Conservation (phyloP, 1,140 invertebrate genomes). For the Drosophila mayri region DNA sequence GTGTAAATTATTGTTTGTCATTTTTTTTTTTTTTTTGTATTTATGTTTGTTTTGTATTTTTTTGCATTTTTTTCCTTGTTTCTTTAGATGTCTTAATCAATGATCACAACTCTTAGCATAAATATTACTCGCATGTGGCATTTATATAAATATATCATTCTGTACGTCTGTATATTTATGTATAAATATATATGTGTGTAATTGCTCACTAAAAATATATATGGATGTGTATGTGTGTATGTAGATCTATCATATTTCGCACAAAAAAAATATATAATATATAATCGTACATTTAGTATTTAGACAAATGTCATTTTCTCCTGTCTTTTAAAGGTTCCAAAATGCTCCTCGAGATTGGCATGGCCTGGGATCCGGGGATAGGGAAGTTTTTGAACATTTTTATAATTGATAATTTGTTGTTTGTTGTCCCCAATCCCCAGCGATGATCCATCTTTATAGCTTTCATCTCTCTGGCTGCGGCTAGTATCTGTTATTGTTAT, state of each 20-base stretch:
- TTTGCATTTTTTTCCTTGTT: constrained; percentile 51
- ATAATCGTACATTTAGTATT: constrained; percentile 20
- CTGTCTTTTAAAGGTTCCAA: constrained; percentile 38
- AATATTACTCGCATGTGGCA: constrained; percentile 79
- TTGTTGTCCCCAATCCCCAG: constrained; percentile 6
- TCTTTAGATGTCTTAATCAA: constrained; percentile 83
- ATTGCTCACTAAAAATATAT: constrained; percentile 54
- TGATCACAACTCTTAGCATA: constrained; percentile 85
- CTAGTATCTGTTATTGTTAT: constrained; percentile 39
- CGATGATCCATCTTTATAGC: constrained; percentile 17
- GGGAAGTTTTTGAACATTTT: constrained; percentile 1
- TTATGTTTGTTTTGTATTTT: constrained; percentile 22
- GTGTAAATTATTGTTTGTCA: constrained; percentile 48
- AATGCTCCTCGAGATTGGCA: constrained; percentile 12
- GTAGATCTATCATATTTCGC: constrained; percentile 50
- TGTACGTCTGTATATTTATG: constrained; percentile 50
- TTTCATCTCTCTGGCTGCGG: constrained; percentile 29
- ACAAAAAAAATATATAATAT: constrained; percentile 48
- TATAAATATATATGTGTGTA: constrained; percentile 47
- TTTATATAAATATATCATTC: constrained; percentile 58
- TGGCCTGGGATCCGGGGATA: constrained; percentile 10
- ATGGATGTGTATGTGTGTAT: constrained; percentile 25
- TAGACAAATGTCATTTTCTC: constrained; percentile 37
- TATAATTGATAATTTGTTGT: constrained; percentile 2
- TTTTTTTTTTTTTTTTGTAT: too few species aligned